These are phyloP conservation scores for Astreopora myriophthalma DNA, from an alignment of 64 coral and sea anemone genomes.

Conservation along the genomic window DNA sequence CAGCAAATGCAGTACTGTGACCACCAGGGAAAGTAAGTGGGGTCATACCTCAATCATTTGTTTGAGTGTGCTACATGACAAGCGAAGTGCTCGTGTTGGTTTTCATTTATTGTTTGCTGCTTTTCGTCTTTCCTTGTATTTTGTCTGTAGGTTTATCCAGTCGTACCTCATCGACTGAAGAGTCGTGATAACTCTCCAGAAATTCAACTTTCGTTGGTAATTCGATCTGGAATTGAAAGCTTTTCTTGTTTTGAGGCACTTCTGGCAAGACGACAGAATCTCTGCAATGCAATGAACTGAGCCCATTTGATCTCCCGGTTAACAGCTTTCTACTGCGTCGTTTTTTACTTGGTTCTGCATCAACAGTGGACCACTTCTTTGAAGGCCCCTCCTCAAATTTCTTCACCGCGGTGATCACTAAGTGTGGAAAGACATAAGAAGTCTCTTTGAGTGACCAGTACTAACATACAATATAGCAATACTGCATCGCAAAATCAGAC, in stretches of 20 bases:
- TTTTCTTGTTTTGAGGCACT: background rate
- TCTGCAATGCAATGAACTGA: background rate
- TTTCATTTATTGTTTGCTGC: background rate
- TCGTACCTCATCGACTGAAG: constrained; percentile 80
- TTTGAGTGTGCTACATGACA: too few species aligned
- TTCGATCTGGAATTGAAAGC: background rate
- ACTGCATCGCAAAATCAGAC: too few species aligned
- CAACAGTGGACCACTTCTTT: background rate
- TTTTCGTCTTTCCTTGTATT: background rate
- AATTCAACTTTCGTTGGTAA: constrained; percentile 33
- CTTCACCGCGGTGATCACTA: constrained; percentile 4
- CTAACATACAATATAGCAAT: background rate
- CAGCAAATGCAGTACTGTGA: too few species aligned
- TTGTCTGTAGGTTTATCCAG: background rate
- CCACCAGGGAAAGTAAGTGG: too few species aligned
- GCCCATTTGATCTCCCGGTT: background rate
- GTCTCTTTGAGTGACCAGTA: background rate
- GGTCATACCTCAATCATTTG: too few species aligned
- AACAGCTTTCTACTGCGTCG: background rate
- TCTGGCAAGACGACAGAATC: background rate
- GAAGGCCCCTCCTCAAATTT: background rate
- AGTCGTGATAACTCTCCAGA: constrained; percentile 75
- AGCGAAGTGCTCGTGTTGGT: too few species aligned
- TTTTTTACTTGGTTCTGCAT: background rate
- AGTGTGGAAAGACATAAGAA: background rate